Evolutionary conservation across 2,888 invertebrate genomes (phyloP).

Genomic region (Drosophila falleni): DNA sequence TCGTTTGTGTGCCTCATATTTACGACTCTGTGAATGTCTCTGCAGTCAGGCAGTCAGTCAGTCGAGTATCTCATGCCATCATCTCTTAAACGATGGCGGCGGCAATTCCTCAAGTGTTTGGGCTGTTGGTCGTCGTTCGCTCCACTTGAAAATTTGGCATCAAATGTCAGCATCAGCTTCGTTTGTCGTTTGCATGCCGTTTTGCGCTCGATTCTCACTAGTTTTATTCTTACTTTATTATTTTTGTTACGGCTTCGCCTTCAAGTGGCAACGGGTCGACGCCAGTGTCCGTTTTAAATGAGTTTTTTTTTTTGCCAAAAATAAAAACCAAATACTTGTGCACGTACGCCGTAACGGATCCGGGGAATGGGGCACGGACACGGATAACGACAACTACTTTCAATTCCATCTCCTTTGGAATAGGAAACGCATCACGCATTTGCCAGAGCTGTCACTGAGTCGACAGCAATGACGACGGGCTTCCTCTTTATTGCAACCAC

Average conservation of each 20-base stretch:
- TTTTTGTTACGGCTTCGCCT: slow-evolving; percentile 20
- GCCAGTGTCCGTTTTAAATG: slow-evolving; percentile 75
- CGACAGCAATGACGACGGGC: slow-evolving; percentile 36
- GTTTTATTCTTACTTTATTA: slow-evolving; percentile 22
- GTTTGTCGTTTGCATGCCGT: slow-evolving; percentile 75
- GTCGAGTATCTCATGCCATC: slow-evolving; percentile 76
- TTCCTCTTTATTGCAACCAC: slow-evolving; percentile 62
- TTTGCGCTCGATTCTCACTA: slow-evolving; percentile 77
- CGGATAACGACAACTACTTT: slow-evolving; percentile 67
- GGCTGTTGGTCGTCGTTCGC: slow-evolving; percentile 54
- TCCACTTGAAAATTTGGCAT: slow-evolving; percentile 82
- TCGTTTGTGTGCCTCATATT: slow-evolving; percentile 80
- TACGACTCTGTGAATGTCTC: slow-evolving; percentile 64
- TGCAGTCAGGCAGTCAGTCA: slow-evolving; percentile 38
- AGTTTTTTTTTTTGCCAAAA: slow-evolving; percentile 76
- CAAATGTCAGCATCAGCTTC: slow-evolving; percentile 77
- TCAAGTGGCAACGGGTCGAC: slow-evolving; percentile 60
- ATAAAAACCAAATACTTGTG: slow-evolving; percentile 66
- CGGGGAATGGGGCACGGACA: slow-evolving; percentile 45
- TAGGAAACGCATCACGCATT: slow-evolving; percentile 60
- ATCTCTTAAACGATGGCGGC: slow-evolving; percentile 77
- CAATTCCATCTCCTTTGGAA: slow-evolving; percentile 57
- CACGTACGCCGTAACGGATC: slow-evolving; percentile 67
- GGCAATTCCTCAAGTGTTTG: slow-evolving; percentile 82
- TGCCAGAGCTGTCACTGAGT: slow-evolving; percentile 39